Conservation (phyloP, 2,113 vertebrate species). For the Penelope pileata region DNA sequence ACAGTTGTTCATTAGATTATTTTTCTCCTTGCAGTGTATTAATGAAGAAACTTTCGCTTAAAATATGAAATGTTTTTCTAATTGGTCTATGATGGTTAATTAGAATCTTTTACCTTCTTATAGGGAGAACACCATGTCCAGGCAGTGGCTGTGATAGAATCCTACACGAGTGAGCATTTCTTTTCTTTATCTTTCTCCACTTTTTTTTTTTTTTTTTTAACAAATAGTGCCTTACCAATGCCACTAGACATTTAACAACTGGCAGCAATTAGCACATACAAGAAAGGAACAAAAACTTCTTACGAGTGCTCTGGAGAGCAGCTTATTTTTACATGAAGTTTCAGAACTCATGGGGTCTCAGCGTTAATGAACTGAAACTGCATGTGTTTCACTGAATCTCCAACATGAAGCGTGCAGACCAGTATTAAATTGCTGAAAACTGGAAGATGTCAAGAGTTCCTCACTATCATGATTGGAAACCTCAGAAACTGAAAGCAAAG, state of each 20-base stretch:
- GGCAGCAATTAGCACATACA: background rate
- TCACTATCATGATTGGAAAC: background rate
- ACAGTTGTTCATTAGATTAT: background rate
- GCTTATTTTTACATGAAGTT: background rate
- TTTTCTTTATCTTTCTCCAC: background rate
- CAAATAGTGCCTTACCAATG: background rate
- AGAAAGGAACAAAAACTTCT: background rate
- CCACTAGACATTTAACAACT: background rate
- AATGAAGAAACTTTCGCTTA: background rate
- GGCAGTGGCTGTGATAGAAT: background rate
- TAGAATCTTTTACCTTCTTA: background rate
- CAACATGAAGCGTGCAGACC: background rate
- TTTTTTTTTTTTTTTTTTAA: background rate
- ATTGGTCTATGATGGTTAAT: background rate
- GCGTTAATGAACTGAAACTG: background rate
- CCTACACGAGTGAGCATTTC: background rate
- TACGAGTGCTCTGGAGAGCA: background rate
- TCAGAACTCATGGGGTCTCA: background rate
- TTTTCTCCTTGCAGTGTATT: background rate
- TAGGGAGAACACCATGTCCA: rapidly evolving
- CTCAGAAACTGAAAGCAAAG: background rate
- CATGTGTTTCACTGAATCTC: background rate
- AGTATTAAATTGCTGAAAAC: background rate
- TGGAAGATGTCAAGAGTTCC: background rate
- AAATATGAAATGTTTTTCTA: background rate